A percentile compares a stretch with the other conserved stretches of the same genome.
These are phyloP conservation scores for Trichonephila inaurata DNA, from an alignment of 1,140 invertebrate species.

Conservation along the genomic window DNA sequence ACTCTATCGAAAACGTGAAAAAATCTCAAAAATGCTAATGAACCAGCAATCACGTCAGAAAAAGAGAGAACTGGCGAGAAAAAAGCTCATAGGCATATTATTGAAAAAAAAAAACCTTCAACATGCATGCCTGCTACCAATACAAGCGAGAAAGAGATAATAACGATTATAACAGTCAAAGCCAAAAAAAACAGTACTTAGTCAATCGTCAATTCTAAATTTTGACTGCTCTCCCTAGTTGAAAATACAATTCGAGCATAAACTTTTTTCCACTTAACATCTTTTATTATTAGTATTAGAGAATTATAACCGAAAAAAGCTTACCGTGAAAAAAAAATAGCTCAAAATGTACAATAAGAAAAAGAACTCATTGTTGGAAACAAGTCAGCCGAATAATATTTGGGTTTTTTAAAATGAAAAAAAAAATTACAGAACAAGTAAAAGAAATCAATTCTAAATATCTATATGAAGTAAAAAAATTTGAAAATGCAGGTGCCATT, in stretches of 20 bases:
- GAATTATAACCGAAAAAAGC: conserved; percentile 25
- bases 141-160: conserved; percentile 25
- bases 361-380: conserved; percentile 36
- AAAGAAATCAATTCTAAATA: background rate
- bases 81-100: no score
- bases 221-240: background rate
- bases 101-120: background rate
- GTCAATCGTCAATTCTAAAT: conserved; percentile 33
- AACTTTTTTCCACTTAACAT: conserved; percentile 33
- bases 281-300: conserved; percentile 4
- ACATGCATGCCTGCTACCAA: background rate
- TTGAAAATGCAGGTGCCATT: conserved; percentile 62
- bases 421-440: conserved; percentile 14
- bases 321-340: conserved; percentile 24
- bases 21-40: background rate
- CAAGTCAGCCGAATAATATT: conserved; percentile 55
- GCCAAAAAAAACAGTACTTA: background rate
- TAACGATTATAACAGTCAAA: conserved; percentile 31
- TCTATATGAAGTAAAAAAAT: background rate
- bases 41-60: background rate
- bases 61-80: background rate
- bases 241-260: background rate
- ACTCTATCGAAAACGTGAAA: background rate
- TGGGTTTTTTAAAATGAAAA: background rate
- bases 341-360: conserved; percentile 1